phyloP scores from a whole-genome alignment of 30 jellyfish, hydroid and myxozoan genomes.

The Aurelia aurita complex sp. Pacific region DNA sequence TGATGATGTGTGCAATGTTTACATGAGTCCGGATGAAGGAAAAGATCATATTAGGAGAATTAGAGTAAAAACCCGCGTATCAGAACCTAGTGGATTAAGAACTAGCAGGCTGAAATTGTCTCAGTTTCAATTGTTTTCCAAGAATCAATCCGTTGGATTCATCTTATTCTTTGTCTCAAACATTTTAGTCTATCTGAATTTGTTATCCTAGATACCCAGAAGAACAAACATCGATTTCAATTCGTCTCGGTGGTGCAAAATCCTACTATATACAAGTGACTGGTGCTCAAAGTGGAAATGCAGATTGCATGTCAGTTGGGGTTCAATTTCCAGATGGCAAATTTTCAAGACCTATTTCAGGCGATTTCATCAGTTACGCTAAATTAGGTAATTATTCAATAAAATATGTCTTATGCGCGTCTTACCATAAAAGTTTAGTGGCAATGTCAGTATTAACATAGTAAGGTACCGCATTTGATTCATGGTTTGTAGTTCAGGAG shows the following conservation, averaged over 20 bases:
- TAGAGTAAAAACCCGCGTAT: conserved; percentile 88
- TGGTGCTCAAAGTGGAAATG: conserved; percentile 92
- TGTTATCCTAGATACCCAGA: conserved; percentile 83
- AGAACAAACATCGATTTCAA: conserved; percentile 90
- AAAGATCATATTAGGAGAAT: conserved; percentile 90
- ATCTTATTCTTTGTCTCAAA: no score
- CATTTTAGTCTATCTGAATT: no score
- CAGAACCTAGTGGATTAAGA: conserved; percentile 34
- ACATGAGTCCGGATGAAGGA: conserved; percentile 98
- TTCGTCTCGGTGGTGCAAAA: conserved; percentile 90
- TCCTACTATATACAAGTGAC: conserved; percentile 93
- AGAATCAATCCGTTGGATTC: no score
- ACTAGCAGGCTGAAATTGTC: no score
- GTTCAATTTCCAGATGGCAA: conserved; percentile 94
- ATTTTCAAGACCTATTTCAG: conserved; percentile 87
- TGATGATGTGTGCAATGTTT: conserved; percentile 96
- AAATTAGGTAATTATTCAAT: conserved; percentile 41
- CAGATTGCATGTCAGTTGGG: conserved; percentile 90
- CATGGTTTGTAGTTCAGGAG: no score
- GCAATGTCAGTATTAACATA: no score
- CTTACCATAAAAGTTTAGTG: no score
- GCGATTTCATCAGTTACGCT: conserved; percentile 58
- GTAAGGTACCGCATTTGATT: no score
- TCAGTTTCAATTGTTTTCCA: no score
- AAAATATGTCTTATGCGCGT: no score